Evolutionary conservation across 2,888 invertebrate species (phyloP).

Genomic region (Lapara coniferarum): DNA sequence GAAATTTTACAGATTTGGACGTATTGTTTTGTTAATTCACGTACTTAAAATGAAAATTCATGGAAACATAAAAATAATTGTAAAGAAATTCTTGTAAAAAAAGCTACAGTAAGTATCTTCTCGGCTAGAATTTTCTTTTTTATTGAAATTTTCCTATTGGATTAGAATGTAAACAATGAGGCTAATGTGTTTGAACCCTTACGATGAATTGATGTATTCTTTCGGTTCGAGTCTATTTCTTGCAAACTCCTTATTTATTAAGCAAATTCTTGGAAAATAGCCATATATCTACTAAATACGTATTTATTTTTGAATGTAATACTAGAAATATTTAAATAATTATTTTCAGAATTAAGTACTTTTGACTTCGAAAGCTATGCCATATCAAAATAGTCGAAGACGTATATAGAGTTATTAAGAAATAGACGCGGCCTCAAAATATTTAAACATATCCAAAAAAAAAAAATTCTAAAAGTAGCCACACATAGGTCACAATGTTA

Average conservation of each 20-base stretch:
- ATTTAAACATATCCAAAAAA: slow-evolving; percentile 5
- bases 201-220: not conserved
- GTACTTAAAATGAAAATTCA: not conserved
- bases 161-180: slow-evolving; percentile 1
- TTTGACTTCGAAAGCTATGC: too few relatives aligned
- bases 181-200: not conserved
- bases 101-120: not conserved
- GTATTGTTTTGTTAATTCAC: too few relatives aligned
- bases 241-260: not conserved
- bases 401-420: not conserved
- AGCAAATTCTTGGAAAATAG: too few relatives aligned
- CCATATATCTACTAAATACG: too few relatives aligned
- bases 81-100: not conserved
- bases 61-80: not conserved
- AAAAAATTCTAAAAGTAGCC: not conserved
- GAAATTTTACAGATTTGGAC: not conserved
- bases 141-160: slow-evolving; percentile 4
- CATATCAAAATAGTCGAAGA: too few relatives aligned
- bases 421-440: not conserved
- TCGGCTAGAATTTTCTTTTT: not conserved
- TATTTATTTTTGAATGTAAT: too few relatives aligned
- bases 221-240: not conserved
- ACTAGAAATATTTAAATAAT: too few relatives aligned
- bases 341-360: too few relatives aligned
- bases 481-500: not conserved